A percentile compares a stretch with the other conserved stretches of the same genome.
These are phyloP conservation scores for Ceratina calcarata DNA, from an alignment of 1,140 invertebrate genomes.

Conservation along the genomic window DNA sequence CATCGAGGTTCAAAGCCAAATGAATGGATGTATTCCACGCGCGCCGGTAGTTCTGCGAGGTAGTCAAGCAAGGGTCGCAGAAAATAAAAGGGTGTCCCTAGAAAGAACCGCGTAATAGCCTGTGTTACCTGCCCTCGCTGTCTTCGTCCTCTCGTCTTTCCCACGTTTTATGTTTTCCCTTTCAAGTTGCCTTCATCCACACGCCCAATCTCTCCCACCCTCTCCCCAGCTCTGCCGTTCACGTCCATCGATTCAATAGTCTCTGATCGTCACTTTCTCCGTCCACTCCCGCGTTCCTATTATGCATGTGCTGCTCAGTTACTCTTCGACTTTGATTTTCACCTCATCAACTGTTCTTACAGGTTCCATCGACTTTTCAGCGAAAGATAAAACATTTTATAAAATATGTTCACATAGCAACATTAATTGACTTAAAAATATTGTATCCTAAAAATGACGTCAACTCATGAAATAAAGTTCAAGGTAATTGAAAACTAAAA, in stretches of 20 bases:
- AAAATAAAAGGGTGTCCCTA: conserved; percentile 66
- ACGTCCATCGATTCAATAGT: conserved; percentile 26
- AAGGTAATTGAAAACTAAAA: too few relatives aligned
- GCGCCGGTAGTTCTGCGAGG: conserved; percentile 47
- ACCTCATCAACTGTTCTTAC: not conserved
- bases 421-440: too few relatives aligned
- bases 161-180: conserved; percentile 24
- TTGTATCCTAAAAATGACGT: too few relatives aligned
- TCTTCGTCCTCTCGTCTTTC: conserved; percentile 28
- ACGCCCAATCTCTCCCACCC: too few relatives aligned
- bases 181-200: not conserved
- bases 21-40: conserved; percentile 69
- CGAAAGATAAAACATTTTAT: too few relatives aligned
- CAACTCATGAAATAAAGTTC: too few relatives aligned
- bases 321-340: conserved; percentile 2
- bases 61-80: conserved; percentile 20
- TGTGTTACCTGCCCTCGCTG: conserved; percentile 57
- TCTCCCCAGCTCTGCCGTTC: not conserved
- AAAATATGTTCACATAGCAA: too few relatives aligned
- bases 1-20: conserved; percentile 72
- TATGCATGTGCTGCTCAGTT: conserved; percentile 17
- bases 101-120: conserved; percentile 67
- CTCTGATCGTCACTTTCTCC: conserved; percentile 36
- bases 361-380: not conserved
- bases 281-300: not conserved